Percentiles rank a stretch among this genome's conserved stretches.
Evolutionary conservation across 2,113 vertebrate species (phyloP).

Genomic region (Procapra przewalskii): DNA sequence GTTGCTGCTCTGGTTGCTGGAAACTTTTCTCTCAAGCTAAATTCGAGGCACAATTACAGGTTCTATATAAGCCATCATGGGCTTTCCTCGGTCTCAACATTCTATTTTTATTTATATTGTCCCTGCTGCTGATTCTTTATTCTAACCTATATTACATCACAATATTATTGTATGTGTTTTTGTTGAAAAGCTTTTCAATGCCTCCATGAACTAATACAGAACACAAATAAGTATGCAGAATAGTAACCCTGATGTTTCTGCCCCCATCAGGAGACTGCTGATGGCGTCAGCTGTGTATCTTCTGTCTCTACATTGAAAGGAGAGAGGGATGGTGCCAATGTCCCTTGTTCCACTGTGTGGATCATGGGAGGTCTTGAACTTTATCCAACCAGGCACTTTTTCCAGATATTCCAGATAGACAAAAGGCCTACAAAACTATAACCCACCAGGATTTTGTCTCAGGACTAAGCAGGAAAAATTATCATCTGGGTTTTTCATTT

Average conservation of each 20-base stretch:
- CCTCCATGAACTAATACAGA: not conserved
- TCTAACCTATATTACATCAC: not conserved
- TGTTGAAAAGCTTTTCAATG: not conserved
- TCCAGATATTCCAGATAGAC: not conserved
- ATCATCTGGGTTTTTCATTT: not conserved
- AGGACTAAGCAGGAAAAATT: not conserved
- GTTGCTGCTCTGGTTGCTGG: not conserved
- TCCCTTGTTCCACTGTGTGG: not conserved
- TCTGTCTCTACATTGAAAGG: not conserved
- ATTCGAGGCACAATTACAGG: not conserved
- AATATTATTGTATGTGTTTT: not conserved
- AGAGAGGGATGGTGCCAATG: not conserved
- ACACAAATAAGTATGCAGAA: not conserved
- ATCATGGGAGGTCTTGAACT: not conserved
- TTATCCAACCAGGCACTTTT: not conserved
- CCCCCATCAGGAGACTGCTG: not conserved
- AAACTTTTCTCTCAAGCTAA: constrained; percentile 20
- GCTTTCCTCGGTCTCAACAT: not conserved
- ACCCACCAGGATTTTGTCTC: not conserved
- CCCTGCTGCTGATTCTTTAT: not conserved
- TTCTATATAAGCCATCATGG: not conserved
- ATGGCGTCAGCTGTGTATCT: not conserved
- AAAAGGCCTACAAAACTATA: not conserved
- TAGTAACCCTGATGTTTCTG: not conserved
- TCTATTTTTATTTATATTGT: constrained; percentile 17